Percentiles rank a stretch among this genome's conserved stretches.
Evolutionary conservation across 2,888 invertebrate species (phyloP).

Genomic region (Kryphioiulus occultus): DNA sequence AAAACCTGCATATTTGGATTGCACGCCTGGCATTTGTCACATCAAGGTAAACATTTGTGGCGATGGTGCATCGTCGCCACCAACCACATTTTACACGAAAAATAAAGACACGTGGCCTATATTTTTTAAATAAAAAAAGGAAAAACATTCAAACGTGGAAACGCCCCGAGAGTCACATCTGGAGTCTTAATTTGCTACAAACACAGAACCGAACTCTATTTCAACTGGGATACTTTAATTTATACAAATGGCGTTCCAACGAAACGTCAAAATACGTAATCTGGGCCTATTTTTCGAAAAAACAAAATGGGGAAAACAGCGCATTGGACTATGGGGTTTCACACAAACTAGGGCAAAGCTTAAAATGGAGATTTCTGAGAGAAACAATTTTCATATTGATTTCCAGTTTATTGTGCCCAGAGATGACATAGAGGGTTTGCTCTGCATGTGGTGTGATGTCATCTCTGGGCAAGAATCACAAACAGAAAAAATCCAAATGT

Average conservation of each 20-base stretch:
- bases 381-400: too few relatives aligned
- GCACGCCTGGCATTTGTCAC: slow-evolving; percentile 35
- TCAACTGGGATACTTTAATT: background rate
- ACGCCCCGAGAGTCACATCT: background rate
- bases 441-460: too few relatives aligned
- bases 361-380: too few relatives aligned
- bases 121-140: background rate
- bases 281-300: too few relatives aligned
- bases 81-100: background rate
- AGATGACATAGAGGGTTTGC: too few relatives aligned
- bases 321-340: too few relatives aligned
- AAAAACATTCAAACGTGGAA: background rate
- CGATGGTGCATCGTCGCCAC: background rate
- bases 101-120: background rate
- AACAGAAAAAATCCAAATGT: too few relatives aligned
- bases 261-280: too few relatives aligned
- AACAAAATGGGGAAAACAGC: too few relatives aligned
- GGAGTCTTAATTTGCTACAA: background rate
- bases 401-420: too few relatives aligned
- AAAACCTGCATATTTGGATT: background rate
- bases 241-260: background rate
- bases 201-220: background rate
- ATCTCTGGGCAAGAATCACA: too few relatives aligned
- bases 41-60: slow-evolving; percentile 21
- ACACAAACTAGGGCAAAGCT: too few relatives aligned